Conservation (phyloP, 2,113 vertebrate genomes). For the Brachirus orientalis region DNA sequence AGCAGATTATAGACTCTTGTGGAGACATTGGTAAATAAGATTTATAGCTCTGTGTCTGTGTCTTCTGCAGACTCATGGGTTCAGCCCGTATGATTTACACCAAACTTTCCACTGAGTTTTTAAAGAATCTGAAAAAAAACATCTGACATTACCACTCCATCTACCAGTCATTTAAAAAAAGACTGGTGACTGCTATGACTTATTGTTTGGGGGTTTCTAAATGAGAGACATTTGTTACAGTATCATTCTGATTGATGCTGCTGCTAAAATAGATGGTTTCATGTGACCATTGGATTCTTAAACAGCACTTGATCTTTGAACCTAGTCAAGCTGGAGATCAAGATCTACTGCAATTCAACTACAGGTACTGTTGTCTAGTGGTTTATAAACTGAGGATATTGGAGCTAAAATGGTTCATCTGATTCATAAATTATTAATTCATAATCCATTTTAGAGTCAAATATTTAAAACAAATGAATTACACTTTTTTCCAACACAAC, state of each 20-base stretch:
- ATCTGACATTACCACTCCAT: background rate
- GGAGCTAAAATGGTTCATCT: too few species aligned
- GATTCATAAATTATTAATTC: too few species aligned
- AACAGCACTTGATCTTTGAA: background rate
- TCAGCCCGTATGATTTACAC: background rate
- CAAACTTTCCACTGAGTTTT: conserved; percentile 6
- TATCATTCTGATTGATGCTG: too few species aligned
- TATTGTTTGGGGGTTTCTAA: too few species aligned
- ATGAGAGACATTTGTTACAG: too few species aligned
- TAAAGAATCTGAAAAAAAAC: background rate
- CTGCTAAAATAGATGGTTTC: background rate
- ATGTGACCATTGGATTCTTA: background rate
- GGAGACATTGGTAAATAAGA: conserved; percentile 32
- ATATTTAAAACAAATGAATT: too few species aligned
- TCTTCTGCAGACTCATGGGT: conserved; percentile 13
- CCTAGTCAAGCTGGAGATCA: background rate
- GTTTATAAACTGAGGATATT: background rate
- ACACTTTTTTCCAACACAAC: too few species aligned
- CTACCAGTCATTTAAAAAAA: background rate
- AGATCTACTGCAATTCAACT: background rate
- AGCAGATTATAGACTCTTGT: conserved; percentile 65
- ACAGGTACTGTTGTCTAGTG: background rate
- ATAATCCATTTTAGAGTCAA: too few species aligned
- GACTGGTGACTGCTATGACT: background rate
- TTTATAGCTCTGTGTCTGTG: conserved; percentile 23